Conservation (phyloP, 2,797 vertebrate species). For the Smutsia gigantea region DNA sequence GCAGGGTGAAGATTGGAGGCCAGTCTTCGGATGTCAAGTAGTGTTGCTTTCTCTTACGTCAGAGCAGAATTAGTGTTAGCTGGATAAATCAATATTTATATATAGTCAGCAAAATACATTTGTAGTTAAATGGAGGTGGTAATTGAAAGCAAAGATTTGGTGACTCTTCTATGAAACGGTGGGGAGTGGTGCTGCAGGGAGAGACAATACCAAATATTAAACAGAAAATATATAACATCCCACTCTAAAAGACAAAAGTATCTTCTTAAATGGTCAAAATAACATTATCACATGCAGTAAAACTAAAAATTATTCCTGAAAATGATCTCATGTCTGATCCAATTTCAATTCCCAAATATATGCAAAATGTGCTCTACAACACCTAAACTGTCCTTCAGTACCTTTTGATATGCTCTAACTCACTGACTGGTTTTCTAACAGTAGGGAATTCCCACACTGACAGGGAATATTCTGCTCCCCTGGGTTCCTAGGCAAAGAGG, state of each 20-base stretch:
- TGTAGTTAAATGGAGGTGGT: not conserved
- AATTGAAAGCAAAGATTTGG: not conserved
- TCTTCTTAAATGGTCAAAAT: not conserved
- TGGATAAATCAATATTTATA: not conserved
- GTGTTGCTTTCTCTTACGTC: not conserved
- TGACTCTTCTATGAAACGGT: not conserved
- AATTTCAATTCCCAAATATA: not conserved
- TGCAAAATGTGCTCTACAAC: not conserved
- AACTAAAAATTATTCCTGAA: not conserved
- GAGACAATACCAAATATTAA: not conserved
- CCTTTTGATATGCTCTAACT: not conserved
- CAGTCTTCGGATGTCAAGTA: not conserved
- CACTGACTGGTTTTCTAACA: not conserved
- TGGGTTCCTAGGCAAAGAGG: not conserved
- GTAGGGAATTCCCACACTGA: not conserved
- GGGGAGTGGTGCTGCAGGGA: rapidly evolving
- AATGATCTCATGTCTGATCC: not conserved
- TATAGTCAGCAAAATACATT: not conserved
- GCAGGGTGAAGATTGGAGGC: not conserved
- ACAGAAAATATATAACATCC: not conserved
- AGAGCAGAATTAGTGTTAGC: not conserved
- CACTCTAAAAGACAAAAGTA: not conserved
- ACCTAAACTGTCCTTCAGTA: not conserved
- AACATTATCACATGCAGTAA: not conserved
- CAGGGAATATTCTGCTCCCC: not conserved